A percentile compares a stretch with the other conserved stretches of the same genome.
These are phyloP conservation scores for Chorisops tibialis DNA, from an alignment of 2,888 invertebrate species.

Conservation along the genomic window DNA sequence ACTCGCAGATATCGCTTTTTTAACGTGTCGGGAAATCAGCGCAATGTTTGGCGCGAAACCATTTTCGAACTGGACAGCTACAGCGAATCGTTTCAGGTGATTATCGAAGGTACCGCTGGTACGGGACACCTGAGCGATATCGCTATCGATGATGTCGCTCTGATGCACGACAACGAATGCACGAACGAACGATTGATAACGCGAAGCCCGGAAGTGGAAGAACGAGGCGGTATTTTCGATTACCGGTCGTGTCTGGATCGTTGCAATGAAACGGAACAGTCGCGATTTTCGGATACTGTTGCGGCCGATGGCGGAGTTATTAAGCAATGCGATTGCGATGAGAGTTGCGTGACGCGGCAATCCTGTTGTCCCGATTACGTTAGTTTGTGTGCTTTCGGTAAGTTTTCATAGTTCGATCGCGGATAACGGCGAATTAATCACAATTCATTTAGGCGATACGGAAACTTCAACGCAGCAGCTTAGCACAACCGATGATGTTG, in stretches of 20 bases:
- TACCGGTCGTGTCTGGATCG: conserved; percentile 57
- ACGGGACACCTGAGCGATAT: conserved; percentile 68
- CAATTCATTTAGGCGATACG: too few species aligned
- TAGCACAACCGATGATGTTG: too few species aligned
- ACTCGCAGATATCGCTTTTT: conserved; percentile 56
- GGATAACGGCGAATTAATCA: too few species aligned
- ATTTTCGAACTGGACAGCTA: conserved; percentile 52
- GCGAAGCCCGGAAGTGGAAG: neutral
- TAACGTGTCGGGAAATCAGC: conserved; percentile 64
- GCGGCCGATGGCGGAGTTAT: conserved; percentile 35
- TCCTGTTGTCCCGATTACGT: conserved; percentile 69
- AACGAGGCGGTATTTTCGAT: conserved; percentile 38
- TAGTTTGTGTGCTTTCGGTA: conserved; percentile 54
- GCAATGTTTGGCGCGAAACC: conserved; percentile 64
- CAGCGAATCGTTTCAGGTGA: conserved; percentile 60
- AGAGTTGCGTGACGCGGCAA: conserved; percentile 55
- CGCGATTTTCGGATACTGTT: neutral
- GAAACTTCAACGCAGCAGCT: too few species aligned
- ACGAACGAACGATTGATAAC: neutral
- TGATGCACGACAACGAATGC: conserved; percentile 52
- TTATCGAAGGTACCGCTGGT: conserved; percentile 73
- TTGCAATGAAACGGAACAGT: conserved; percentile 45
- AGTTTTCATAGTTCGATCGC: neutral
- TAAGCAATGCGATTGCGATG: conserved; percentile 59
- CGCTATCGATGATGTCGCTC: conserved; percentile 74